Evolutionary conservation across 2,888 invertebrate species (phyloP), one percentile per base, ranked within the genome.

Genomic region (Pardosa pseudoannulata): DNA sequence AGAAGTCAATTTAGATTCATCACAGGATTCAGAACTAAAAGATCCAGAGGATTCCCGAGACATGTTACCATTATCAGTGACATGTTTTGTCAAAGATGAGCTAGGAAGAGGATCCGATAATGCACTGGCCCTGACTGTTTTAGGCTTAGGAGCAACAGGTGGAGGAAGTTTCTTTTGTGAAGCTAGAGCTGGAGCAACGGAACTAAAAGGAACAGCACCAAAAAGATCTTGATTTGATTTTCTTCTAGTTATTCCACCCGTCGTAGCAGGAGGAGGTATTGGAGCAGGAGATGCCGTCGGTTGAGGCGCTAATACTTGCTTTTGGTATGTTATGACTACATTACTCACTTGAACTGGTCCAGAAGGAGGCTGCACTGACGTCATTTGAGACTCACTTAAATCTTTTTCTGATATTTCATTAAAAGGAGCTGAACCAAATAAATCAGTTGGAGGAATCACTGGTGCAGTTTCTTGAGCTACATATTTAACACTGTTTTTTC

Each of bases 141-240:
- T 75, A n/a, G 78, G 76, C 31, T 71, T 88, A 23, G 76, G 72
- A 23, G 73, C 73, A 32, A 71, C 74, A 39, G 85, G 80, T 11
- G 88, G 82, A 32, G 75, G 79, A 41, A 64, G 75, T 16, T 85
- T 78, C 36, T 78, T 78, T 1, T 31, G 19, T 7, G 75, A 36
- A 46, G 80, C 76, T 36, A 89, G 64, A 39, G 82, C 78, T 11
- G 89, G 80, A n/a, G 89, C 83, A 28, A 89, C 82, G 1, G 86
- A 81, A 62, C 86, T 88, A 64, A 90, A 90, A 56, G 90, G 90
- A 68, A 90, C 89, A 31, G 90, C 89, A 19, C 90, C 91, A 85
- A 90, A 90, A 27, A 90, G 78, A 89, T 90, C 90, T 62, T 90
- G 87, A 28, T 80, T 85, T 62, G 81, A 79, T 19, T 87, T 87